phyloP scores from a whole-genome alignment of 2,888 invertebrate species.

The Druceiella hillmani region DNA sequence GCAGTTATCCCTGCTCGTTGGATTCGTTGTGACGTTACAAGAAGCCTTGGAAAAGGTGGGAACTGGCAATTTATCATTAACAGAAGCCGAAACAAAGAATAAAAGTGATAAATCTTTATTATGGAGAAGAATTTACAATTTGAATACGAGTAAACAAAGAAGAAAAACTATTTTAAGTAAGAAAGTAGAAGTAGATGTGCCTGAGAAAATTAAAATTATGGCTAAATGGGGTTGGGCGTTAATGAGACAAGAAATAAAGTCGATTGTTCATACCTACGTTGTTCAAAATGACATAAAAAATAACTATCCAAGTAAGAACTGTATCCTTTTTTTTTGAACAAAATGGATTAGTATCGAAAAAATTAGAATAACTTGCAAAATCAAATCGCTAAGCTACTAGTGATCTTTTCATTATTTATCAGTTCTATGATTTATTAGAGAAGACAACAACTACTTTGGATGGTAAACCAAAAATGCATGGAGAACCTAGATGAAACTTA shows the following conservation, averaged over 20 bases:
- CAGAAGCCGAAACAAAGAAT: too few relatives aligned
- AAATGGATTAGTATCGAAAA: constrained; percentile 11
- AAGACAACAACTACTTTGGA: constrained; percentile 9
- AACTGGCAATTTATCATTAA: too few relatives aligned
- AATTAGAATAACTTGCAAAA: constrained; percentile 12
- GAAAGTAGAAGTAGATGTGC: constrained; percentile 10
- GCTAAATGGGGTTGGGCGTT: constrained; percentile 14
- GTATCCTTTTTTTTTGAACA: constrained; percentile 9
- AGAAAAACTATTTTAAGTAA: too few relatives aligned
- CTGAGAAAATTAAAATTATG: constrained; percentile 12
- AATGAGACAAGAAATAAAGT: constrained; percentile 10
- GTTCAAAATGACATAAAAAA: constrained; percentile 10
- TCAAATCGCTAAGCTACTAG: constrained; percentile 12
- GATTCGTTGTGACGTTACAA: too few relatives aligned
- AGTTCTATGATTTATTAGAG: constrained; percentile 10
- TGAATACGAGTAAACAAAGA: too few relatives aligned
- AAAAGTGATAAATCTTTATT: too few relatives aligned
- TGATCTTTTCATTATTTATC: constrained; percentile 12
- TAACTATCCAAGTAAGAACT: constrained; percentile 12
- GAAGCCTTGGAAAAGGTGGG: too few relatives aligned
- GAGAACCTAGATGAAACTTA: constrained; percentile 6
- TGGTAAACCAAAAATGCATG: constrained; percentile 1
- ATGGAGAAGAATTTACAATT: too few relatives aligned
- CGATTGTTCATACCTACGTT: constrained; percentile 7
- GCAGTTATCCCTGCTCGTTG: too few relatives aligned